phyloP scores from a whole-genome alignment of 2,888 invertebrate genomes.

The Nephrotoma guestfalica region DNA sequence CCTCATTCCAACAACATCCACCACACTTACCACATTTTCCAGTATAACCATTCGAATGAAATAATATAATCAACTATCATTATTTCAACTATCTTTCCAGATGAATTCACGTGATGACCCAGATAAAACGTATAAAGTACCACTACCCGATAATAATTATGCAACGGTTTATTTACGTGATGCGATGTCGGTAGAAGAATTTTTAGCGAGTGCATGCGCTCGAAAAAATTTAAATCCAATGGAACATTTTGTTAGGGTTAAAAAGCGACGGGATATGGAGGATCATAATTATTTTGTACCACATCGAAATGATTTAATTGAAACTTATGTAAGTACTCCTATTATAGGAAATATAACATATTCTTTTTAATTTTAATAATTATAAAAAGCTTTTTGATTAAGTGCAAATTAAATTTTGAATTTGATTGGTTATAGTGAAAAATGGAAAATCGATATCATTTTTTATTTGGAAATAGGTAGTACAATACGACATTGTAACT shows the following conservation, averaged over 20 bases:
- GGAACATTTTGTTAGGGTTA: conserved; percentile 91
- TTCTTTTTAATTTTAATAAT: background rate
- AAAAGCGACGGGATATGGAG: conserved; percentile 88
- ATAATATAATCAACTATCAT: background rate
- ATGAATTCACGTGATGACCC: conserved; percentile 74
- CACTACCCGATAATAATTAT: conserved; percentile 68
- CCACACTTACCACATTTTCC: background rate
- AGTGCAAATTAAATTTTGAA: background rate
- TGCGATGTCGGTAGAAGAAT: conserved; percentile 91
- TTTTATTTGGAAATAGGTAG: no score
- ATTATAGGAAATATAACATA: background rate
- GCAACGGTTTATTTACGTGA: conserved; percentile 79
- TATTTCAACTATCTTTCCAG: conserved; percentile 34
- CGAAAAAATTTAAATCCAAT: conserved; percentile 84
- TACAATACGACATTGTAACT: no score
- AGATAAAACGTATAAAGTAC: conserved; percentile 79
- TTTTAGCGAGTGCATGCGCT: conserved; percentile 82
- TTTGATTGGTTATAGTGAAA: no score
- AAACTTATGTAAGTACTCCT: conserved; percentile 71
- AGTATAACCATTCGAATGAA: background rate
- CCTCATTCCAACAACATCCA: background rate
- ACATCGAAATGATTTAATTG: conserved; percentile 84
- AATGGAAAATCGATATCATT: no score
- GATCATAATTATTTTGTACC: conserved; percentile 95
- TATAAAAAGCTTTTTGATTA: background rate